Evolutionary conservation across 2,797 vertebrate species (phyloP).

Genomic region (Chelonia mydas): DNA sequence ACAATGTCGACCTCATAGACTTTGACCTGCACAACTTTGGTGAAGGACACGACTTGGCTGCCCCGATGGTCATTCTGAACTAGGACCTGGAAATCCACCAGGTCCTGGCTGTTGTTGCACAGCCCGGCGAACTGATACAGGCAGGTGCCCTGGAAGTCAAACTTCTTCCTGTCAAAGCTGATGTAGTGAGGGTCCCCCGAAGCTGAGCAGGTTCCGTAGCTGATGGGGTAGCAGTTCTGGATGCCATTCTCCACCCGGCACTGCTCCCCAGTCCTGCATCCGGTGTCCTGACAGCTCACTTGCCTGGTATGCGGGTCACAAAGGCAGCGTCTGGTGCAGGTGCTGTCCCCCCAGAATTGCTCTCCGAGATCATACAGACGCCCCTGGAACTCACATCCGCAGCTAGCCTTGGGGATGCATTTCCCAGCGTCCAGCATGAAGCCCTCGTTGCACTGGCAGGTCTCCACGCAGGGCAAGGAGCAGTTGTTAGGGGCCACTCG

Average conservation of each 20-base stretch:
- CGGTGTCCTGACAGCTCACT: conserved; percentile 68
- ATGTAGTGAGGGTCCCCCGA: conserved; percentile 25
- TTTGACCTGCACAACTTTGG: conserved; percentile 32
- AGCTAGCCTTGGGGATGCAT: conserved; percentile 78
- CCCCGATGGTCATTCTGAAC: conserved; percentile 72
- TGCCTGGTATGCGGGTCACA: conserved; percentile 72
- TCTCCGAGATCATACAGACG: conserved; percentile 76
- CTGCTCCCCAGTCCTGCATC: conserved; percentile 70
- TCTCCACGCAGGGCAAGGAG: conserved; percentile 76
- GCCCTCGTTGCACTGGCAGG: conserved; percentile 83
- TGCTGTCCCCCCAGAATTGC: conserved; percentile 82
- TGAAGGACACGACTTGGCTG: neutral
- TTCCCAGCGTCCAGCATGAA: conserved; percentile 80
- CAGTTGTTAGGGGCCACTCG: conserved; percentile 56
- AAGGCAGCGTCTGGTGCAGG: conserved; percentile 78
- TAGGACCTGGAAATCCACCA: conserved; percentile 75
- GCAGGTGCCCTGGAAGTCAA: conserved; percentile 88
- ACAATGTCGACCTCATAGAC: conserved; percentile 26
- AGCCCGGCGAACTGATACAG: conserved; percentile 79
- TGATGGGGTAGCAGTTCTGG: conserved; percentile 76
- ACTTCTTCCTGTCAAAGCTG: conserved; percentile 76
- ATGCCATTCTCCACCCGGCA: conserved; percentile 80
- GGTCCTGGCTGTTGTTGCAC: neutral
- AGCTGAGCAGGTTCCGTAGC: conserved; percentile 79
- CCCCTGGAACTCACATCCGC: conserved; percentile 84